A percentile compares a stretch with the other conserved stretches of the same genome.
Evolutionary conservation across 2,113 vertebrate genomes (phyloP).

Genomic region (Sphaerodactylus townsendi): DNA sequence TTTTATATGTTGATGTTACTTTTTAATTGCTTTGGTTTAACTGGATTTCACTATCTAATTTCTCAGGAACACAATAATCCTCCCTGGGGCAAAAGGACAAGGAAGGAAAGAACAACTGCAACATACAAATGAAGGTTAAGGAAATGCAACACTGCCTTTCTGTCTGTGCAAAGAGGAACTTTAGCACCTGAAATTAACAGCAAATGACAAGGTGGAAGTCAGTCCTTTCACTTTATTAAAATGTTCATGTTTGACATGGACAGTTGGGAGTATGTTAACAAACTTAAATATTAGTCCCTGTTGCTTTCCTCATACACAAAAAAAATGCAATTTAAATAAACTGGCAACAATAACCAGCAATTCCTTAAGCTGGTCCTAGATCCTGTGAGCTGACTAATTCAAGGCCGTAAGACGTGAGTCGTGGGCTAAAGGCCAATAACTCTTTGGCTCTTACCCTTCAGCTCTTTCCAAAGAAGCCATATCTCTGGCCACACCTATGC

Average conservation of each 20-base stretch:
- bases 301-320: no score
- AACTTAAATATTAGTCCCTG: no score
- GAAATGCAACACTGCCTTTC: slow-evolving; percentile 14
- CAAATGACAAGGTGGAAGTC: slow-evolving; percentile 28
- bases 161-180: slow-evolving; percentile 2
- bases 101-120: neutral
- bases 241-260: slow-evolving; percentile 25
- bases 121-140: slow-evolving; percentile 30
- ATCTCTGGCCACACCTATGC: no score
- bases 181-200: slow-evolving; percentile 2
- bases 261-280: slow-evolving; percentile 5
- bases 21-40: slow-evolving; percentile 32
- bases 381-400: no score
- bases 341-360: no score
- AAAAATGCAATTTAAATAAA: no score
- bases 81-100: neutral
- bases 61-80: slow-evolving; percentile 27
- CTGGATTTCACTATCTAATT: slow-evolving; percentile 24
- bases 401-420: no score
- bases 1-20: slow-evolving; percentile 38
- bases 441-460: no score
- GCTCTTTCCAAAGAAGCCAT: no score
- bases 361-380: no score
- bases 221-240: slow-evolving; percentile 16
- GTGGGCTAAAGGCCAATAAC: no score